Conservation (phyloP, 2,888 invertebrate species). For the Stenolophus ochropezus region DNA sequence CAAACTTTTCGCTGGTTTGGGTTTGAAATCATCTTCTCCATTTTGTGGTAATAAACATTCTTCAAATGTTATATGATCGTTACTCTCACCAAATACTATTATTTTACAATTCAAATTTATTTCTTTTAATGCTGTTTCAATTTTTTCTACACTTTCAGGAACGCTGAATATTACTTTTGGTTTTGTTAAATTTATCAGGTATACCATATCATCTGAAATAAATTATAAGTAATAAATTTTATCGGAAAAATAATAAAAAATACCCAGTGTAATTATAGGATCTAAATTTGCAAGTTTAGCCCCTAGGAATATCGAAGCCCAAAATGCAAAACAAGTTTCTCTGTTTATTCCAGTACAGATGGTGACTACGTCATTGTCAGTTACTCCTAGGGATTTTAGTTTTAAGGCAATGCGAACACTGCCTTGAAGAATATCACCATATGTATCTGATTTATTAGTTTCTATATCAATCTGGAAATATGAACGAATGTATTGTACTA, state of each 20-base stretch:
- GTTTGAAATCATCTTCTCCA: slow-evolving; percentile 63
- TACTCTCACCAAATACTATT: slow-evolving; percentile 66
- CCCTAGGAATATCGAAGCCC: slow-evolving; percentile 73
- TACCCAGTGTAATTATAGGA: slow-evolving; percentile 63
- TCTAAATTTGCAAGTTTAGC: slow-evolving; percentile 67
- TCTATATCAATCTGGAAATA: slow-evolving; percentile 71
- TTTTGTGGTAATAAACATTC: slow-evolving; percentile 65
- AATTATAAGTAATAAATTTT: not conserved
- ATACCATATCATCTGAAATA: slow-evolving; percentile 64
- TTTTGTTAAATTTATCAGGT: slow-evolving; percentile 66
- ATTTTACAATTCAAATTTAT: slow-evolving; percentile 65
- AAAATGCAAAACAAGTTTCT: slow-evolving; percentile 73
- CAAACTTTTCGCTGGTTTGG: slow-evolving; percentile 58
- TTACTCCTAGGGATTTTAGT: slow-evolving; percentile 70
- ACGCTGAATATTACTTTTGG: slow-evolving; percentile 68
- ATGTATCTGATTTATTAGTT: slow-evolving; percentile 73
- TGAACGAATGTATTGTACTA: no score
- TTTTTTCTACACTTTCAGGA: slow-evolving; percentile 64
- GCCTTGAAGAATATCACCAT: slow-evolving; percentile 70
- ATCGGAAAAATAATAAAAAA: not conserved
- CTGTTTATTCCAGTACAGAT: slow-evolving; percentile 73
- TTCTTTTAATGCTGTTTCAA: slow-evolving; percentile 65
- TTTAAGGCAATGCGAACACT: slow-evolving; percentile 73
- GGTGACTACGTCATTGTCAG: slow-evolving; percentile 72
- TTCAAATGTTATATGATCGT: slow-evolving; percentile 61